Conservation (phyloP, 35 echinoderm and acorn worm species). For the Ptychodera flava region DNA sequence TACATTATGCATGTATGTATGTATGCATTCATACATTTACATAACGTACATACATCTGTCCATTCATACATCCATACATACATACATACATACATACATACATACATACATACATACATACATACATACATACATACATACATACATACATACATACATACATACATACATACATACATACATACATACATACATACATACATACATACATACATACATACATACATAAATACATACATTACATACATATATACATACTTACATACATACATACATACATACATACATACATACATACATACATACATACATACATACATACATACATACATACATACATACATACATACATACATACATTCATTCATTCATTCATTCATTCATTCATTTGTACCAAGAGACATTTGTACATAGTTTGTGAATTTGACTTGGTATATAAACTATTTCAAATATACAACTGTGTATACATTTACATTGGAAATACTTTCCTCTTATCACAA, state of each 20-base stretch:
- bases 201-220: constrained; percentile 2
- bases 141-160: background rate
- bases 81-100: background rate
- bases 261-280: constrained; percentile 2
- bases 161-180: background rate
- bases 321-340: no score
- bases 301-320: no score
- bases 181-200: background rate
- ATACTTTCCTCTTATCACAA: no score
- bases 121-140: background rate
- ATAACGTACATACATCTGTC: background rate
- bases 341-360: no score
- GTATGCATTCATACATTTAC: background rate
- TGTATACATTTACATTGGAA: no score
- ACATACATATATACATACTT: background rate
- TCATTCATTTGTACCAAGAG: no score
- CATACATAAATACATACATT: background rate
- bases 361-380: no score
- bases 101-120: background rate
- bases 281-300: no score
- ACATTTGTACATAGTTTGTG: no score
- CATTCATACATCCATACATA: background rate
- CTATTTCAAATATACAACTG: no score
- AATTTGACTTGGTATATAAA: no score
- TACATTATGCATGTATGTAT: background rate